Evolutionary conservation across 2,888 invertebrate genomes (phyloP), one percentile per base, ranked within the genome.

Genomic region (Polyploca ridens): DNA sequence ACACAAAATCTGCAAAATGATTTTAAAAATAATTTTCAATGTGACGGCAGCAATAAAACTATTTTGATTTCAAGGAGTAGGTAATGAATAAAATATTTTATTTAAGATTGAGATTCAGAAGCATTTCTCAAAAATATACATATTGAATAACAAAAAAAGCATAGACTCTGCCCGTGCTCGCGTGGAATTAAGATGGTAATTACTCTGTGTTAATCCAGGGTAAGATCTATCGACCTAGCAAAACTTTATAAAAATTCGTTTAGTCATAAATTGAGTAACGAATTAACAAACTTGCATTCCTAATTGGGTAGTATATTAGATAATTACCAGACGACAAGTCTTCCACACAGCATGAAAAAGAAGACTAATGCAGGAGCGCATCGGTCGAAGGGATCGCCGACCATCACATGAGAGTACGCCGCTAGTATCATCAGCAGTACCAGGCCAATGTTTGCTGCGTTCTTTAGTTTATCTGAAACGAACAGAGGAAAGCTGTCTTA

Each of bases 331-430:
- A 98, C 98, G 33, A 98, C 98, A 70, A 98, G 94, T 74, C 98
- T 95, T 69, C 98, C 98, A 73, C 96, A 96, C 61, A 98, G 94
- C 98, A 98, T 98, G 87, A 98, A 98, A 87, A 98, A 97, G 91
- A 98, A 98, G 72, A 98, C 98, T 84, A 98, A 90, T 65, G 98
- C 97, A 0, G 98, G 98, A 14, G 98, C 98, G 64, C 97, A 97
- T 76, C 98, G 95, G 88, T 98, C 98, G 88, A 98, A 97, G 74
- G 98, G 98, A 88, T 98, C 98, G 63, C 97, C 97, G 44, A 98
- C 97, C 96, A 98, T 97, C 82, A 97, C 96, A 87, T 98, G 98
- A 14, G 98, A 98, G 89, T 99, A 99, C 64, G 98, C 97, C 46
- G 98, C 98, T 90, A 98, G 95, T 69, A 98, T 85, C 96, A 98